phyloP scores from a whole-genome alignment of 2,113 vertebrate genomes.

The Oreotrochilus melanogaster region DNA sequence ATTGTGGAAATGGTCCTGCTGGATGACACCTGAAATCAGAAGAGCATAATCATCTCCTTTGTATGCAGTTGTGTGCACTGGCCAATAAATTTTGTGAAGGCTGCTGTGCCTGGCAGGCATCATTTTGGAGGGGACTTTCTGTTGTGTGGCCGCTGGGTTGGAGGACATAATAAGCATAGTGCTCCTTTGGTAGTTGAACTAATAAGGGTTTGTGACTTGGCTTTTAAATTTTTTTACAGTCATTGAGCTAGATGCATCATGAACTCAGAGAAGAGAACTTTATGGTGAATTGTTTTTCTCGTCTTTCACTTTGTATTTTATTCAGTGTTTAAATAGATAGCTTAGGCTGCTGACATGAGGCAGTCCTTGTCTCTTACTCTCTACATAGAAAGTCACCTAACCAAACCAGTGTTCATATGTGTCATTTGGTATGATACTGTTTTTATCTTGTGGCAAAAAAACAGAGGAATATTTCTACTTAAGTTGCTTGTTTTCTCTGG shows the following conservation, averaged over 20 bases:
- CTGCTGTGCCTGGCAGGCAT: neutral
- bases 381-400: neutral
- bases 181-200: neutral
- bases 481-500: neutral
- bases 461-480: neutral
- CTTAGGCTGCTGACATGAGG: neutral
- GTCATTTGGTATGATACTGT: neutral
- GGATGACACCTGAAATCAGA: constrained; percentile 3
- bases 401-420: neutral
- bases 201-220: neutral
- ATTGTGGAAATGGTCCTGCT: neutral
- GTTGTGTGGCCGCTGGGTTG: neutral
- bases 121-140: neutral
- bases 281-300: neutral
- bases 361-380: neutral
- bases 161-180: neutral
- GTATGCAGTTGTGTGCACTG: neutral
- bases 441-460: neutral
- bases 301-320: neutral
- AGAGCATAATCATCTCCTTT: neutral
- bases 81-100: neutral
- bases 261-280: neutral
- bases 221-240: neutral
- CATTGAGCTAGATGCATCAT: neutral
- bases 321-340: neutral